phyloP scores from a whole-genome alignment of 2,113 vertebrate genomes.

The Pagrus major region DNA sequence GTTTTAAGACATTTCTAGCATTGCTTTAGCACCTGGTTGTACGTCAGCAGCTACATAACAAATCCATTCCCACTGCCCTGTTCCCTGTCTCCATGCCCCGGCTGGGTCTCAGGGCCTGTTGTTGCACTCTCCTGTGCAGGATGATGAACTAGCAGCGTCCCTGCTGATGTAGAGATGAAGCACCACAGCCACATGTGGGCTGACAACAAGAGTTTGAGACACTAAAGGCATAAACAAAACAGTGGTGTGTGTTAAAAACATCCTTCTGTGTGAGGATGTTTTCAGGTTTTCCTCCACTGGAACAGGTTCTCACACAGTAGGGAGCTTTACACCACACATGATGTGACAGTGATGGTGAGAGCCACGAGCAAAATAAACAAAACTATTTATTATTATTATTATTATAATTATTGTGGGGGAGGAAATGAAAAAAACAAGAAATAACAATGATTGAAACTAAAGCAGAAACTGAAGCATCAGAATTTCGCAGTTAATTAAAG shows the following conservation, averaged over 20 bases:
- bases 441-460: too few species aligned
- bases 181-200: not conserved
- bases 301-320: not conserved
- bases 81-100: conserved; percentile 9
- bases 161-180: conserved; percentile 55
- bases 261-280: not conserved
- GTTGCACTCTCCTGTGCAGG: conserved; percentile 29
- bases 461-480: not conserved
- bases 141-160: conserved; percentile 32
- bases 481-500: not conserved
- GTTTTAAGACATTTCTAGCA: conserved; percentile 30
- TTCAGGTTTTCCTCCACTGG: not conserved
- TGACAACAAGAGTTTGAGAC: conserved; percentile 1
- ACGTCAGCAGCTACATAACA: conserved; percentile 63
- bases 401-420: too few species aligned
- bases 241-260: not conserved
- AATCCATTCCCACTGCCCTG: conserved; percentile 58
- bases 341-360: not conserved
- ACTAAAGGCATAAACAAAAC: conserved; percentile 15
- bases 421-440: not conserved
- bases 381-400: too few species aligned
- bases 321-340: not conserved
- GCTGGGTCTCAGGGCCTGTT: conserved; percentile 21
- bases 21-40: conserved; percentile 46
- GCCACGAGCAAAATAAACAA: not conserved